Percentiles rank a stretch among this genome's conserved stretches.
Conservation (phyloP, 2,888 invertebrate species). For the Neuroscelio doddi region DNA sequence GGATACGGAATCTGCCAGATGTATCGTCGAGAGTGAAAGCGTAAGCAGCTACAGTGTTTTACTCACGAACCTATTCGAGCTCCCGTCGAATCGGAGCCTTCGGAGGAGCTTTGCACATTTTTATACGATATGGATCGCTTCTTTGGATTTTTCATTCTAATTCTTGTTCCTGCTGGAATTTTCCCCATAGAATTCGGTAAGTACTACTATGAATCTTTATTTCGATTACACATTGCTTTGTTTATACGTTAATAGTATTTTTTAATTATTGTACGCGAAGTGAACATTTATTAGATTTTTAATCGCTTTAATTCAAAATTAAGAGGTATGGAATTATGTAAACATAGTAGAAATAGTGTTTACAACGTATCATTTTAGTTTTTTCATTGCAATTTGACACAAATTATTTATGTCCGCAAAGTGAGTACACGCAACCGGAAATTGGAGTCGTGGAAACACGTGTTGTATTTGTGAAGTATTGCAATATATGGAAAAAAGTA, state of each 20-base stretch:
- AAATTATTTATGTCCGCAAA: constrained; percentile 16
- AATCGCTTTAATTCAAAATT: no score
- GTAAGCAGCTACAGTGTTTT: constrained; percentile 48
- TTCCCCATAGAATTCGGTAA: constrained; percentile 61
- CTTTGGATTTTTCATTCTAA: constrained; percentile 30
- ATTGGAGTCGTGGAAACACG: constrained; percentile 1
- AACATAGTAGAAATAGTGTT: no score
- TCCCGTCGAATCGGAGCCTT: constrained; percentile 16
- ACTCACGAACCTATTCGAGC: constrained; percentile 33
- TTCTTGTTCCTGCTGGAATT: constrained; percentile 22
- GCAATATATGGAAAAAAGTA: not conserved
- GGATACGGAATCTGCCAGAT: constrained; percentile 59
- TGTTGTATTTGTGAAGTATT: not conserved
- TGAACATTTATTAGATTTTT: no score
- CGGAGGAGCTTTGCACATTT: constrained; percentile 3
- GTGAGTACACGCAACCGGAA: constrained; percentile 22
- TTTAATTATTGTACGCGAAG: no score
- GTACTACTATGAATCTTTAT: constrained; percentile 29
- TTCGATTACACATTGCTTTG: no score
- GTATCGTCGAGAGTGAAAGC: constrained; percentile 68
- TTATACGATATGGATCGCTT: constrained; percentile 20
- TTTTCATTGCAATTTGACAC: not conserved
- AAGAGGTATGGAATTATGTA: no score
- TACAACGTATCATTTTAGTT: no score
- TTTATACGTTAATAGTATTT: no score